phyloP scores from a whole-genome alignment of 2,888 invertebrate species.

The Hirtodrosophila duncani region DNA sequence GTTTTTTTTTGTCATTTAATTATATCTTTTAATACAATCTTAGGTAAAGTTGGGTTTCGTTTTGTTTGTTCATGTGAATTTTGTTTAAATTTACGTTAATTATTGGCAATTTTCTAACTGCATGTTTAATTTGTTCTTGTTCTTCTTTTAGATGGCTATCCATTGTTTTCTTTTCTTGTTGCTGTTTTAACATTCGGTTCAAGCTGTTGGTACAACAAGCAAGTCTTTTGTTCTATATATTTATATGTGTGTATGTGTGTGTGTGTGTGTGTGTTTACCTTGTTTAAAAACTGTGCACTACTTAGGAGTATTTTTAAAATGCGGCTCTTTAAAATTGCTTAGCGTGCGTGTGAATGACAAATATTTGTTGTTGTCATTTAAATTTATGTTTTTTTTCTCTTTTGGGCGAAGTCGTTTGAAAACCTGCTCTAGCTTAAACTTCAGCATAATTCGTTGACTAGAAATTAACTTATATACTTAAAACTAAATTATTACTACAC shows the following conservation, averaged over 20 bases:
- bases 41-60: conserved; percentile 58
- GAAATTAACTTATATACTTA: conserved; percentile 70
- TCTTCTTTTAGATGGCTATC: conserved; percentile 32
- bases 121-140: conserved; percentile 53
- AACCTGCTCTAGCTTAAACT: conserved; percentile 36
- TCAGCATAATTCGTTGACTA: conserved; percentile 71
- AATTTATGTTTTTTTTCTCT: conserved; percentile 16
- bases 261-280: conserved; percentile 8
- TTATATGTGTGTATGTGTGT: conserved; percentile 19
- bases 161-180: conserved; percentile 11
- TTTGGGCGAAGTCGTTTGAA: conserved; percentile 30
- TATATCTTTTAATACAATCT: conserved; percentile 60
- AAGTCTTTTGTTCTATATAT: conserved; percentile 67
- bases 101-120: conserved; percentile 72
- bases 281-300: conserved; percentile 60
- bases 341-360: conserved; percentile 38
- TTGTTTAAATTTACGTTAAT: conserved; percentile 54
- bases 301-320: conserved; percentile 51
- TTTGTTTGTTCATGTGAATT: conserved; percentile 42
- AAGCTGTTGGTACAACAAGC: conserved; percentile 51
- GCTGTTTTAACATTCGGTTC: conserved; percentile 40
- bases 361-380: conserved; percentile 2
- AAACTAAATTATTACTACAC: conserved; percentile 31
- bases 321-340: conserved; percentile 53
- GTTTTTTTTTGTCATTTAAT: conserved; percentile 18